phyloP scores from a whole-genome alignment of 2,888 invertebrate species.

The Smittia aterrima region DNA sequence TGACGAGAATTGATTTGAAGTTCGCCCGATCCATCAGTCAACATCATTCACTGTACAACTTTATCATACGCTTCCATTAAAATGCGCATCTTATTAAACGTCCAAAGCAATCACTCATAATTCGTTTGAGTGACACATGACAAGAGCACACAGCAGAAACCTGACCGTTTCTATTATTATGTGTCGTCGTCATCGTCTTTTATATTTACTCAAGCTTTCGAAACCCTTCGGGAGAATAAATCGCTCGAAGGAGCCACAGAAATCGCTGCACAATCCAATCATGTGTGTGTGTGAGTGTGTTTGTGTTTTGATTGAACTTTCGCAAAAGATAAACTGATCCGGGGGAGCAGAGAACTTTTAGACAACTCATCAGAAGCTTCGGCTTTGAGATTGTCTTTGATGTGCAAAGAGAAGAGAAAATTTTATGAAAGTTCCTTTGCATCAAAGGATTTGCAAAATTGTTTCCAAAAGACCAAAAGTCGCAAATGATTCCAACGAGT shows the following conservation, averaged over 20 bases:
- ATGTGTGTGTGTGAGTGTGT: constrained; percentile 1
- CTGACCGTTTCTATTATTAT: constrained; percentile 32
- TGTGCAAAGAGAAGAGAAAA: too few relatives aligned
- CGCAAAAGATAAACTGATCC: not conserved
- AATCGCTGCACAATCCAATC: not conserved
- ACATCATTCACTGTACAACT: not conserved
- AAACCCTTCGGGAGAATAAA: not conserved
- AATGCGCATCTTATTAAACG: constrained; percentile 37
- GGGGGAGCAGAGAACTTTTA: not conserved
- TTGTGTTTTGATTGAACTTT: not conserved
- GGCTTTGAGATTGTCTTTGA: too few relatives aligned
- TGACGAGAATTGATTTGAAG: constrained; percentile 3
- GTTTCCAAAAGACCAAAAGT: too few relatives aligned
- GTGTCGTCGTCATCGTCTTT: constrained; percentile 10
- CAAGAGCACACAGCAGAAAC: constrained; percentile 17
- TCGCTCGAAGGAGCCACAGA: not conserved
- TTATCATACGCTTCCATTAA: not conserved
- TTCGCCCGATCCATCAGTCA: not conserved
- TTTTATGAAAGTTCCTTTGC: too few relatives aligned
- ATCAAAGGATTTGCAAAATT: too few relatives aligned
- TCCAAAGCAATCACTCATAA: constrained; percentile 38
- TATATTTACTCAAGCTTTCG: constrained; percentile 2
- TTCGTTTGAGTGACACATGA: constrained; percentile 28
- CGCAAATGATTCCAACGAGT: too few relatives aligned
- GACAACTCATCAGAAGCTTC: constrained; percentile 20